Percentiles rank a stretch among this genome's conserved stretches.
phyloP scores from a whole-genome alignment of 2,113 vertebrate genomes.

The Zapornia atra region DNA sequence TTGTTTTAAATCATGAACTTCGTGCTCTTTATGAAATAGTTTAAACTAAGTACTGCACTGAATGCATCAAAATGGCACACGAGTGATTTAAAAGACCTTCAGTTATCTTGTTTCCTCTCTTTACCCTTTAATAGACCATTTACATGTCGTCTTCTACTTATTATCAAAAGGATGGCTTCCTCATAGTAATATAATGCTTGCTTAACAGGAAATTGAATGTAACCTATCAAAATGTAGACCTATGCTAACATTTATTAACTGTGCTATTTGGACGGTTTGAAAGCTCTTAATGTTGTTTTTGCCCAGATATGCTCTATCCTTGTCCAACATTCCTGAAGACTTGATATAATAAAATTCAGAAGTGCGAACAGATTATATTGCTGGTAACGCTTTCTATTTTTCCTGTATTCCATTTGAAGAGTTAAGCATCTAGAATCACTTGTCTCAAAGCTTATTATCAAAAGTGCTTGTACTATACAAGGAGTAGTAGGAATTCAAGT shows the following conservation, averaged over 20 bases:
- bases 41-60: constrained; percentile 55
- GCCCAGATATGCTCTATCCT: neutral
- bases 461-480: neutral
- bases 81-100: constrained; percentile 70
- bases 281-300: constrained; percentile 48
- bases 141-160: constrained; percentile 49
- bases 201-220: constrained; percentile 69
- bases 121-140: constrained; percentile 59
- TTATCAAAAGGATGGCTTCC: constrained; percentile 32
- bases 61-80: constrained; percentile 53
- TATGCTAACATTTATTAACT: constrained; percentile 42
- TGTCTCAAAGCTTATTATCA: neutral
- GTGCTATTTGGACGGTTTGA: neutral
- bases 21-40: constrained; percentile 8
- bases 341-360: neutral
- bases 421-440: neutral
- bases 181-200: constrained; percentile 15
- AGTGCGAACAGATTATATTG: neutral
- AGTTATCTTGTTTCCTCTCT: constrained; percentile 63
- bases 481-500: neutral
- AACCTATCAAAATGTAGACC: constrained; percentile 7
- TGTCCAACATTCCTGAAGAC: neutral
- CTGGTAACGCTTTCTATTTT: neutral
- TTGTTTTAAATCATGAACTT: constrained; percentile 35
- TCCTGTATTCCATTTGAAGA: neutral